A percentile compares a stretch with the other conserved stretches of the same genome.
phyloP scores from a whole-genome alignment of 2,797 vertebrate genomes.

The Kryptolebias ocellatus region DNA sequence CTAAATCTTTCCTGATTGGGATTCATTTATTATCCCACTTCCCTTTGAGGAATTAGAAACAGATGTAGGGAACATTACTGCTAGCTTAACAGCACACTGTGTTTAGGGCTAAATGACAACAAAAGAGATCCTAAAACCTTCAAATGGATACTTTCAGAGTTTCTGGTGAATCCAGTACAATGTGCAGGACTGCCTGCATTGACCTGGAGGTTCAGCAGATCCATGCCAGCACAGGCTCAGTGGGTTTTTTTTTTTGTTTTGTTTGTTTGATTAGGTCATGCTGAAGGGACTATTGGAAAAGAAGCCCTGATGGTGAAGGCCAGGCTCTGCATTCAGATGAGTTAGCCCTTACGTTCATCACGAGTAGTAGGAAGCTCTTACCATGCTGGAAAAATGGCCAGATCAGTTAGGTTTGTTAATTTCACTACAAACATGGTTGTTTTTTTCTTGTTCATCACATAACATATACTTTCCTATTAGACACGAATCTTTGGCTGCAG shows the following conservation, averaged over 20 bases:
- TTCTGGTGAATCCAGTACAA: slow-evolving; percentile 46
- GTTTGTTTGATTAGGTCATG: slow-evolving; percentile 46
- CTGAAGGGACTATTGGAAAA: slow-evolving; percentile 51
- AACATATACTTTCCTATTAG: slow-evolving; percentile 37
- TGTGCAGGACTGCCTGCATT: slow-evolving; percentile 47
- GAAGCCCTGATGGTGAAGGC: slow-evolving; percentile 41
- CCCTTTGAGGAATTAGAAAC: slow-evolving; percentile 70
- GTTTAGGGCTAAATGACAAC: slow-evolving; percentile 69
- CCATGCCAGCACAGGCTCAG: slow-evolving; percentile 54
- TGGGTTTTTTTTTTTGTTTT: slow-evolving; percentile 22
- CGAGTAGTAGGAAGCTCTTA: neutral
- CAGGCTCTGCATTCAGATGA: slow-evolving; percentile 68
- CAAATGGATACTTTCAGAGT: slow-evolving; percentile 62
- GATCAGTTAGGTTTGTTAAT: slow-evolving; percentile 8
- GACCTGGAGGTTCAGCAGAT: slow-evolving; percentile 53
- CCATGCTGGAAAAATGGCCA: slow-evolving; percentile 30
- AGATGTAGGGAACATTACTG: slow-evolving; percentile 70
- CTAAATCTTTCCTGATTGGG: slow-evolving; percentile 73
- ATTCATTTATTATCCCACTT: slow-evolving; percentile 57
- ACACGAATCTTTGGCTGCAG: slow-evolving; percentile 51
- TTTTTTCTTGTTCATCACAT: slow-evolving; percentile 38
- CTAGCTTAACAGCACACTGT: slow-evolving; percentile 55
- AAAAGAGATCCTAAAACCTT: slow-evolving; percentile 42
- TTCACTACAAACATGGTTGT: slow-evolving; percentile 16
- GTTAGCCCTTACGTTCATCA: slow-evolving; percentile 27